Evolutionary conservation across 2,888 invertebrate species (phyloP).

Genomic region (Cheilosia impressa): DNA sequence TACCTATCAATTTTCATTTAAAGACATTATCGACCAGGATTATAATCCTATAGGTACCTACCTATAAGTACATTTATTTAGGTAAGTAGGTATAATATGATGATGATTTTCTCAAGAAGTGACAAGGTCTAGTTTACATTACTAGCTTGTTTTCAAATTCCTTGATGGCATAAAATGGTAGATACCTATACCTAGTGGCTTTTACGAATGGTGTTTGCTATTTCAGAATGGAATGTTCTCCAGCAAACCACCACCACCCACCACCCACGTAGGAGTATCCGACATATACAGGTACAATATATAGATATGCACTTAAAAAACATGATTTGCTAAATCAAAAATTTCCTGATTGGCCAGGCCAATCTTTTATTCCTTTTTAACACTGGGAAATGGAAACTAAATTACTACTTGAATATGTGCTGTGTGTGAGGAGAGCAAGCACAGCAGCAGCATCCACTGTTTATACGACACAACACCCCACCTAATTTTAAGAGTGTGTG

Average conservation of each 20-base stretch:
- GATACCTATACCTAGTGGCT: too few relatives aligned
- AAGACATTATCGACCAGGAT: too few relatives aligned
- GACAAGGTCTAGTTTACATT: too few relatives aligned
- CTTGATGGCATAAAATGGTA: too few relatives aligned
- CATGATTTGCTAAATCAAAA: constrained; percentile 16
- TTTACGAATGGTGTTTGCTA: neutral
- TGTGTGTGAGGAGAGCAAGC: constrained; percentile 44
- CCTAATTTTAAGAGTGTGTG: constrained; percentile 25
- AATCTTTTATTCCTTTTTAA: constrained; percentile 16
- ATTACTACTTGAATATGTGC: constrained; percentile 57
- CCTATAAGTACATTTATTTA: too few relatives aligned
- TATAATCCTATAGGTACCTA: too few relatives aligned
- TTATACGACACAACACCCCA: constrained; percentile 6
- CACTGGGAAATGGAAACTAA: constrained; percentile 35
- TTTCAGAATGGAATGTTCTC: neutral
- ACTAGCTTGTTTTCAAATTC: too few relatives aligned
- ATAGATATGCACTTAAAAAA: too few relatives aligned
- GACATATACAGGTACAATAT: too few relatives aligned
- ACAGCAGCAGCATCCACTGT: constrained; percentile 22
- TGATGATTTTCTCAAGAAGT: too few relatives aligned
- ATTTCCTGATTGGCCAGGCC: constrained; percentile 58
- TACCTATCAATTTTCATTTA: too few relatives aligned
- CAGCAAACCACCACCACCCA: constrained; percentile 1
- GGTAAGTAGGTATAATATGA: too few relatives aligned
- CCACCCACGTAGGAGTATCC: neutral